phyloP scores from a whole-genome alignment of 2,113 vertebrate species.

The Lagopus leucura region DNA sequence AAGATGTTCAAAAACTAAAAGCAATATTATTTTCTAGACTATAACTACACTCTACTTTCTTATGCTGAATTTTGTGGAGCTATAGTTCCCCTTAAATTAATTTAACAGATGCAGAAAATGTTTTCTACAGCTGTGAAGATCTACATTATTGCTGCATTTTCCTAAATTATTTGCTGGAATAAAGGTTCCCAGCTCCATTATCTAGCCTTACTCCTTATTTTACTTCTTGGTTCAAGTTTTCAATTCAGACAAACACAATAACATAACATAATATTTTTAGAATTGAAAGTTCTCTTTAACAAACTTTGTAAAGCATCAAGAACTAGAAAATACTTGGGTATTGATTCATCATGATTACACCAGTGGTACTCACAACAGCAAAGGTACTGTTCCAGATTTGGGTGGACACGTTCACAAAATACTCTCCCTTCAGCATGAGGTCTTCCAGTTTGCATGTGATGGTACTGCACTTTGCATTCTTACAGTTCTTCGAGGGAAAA shows the following conservation, averaged over 20 bases:
- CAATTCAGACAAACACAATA: not conserved
- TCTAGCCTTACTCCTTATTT: not conserved
- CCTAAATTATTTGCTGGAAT: not conserved
- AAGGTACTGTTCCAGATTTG: slow-evolving; percentile 92
- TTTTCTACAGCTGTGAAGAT: not conserved
- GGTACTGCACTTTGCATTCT: slow-evolving; percentile 78
- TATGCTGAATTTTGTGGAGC: not conserved
- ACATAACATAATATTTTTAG: not conserved
- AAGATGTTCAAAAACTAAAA: slow-evolving; percentile 2
- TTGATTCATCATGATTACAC: not conserved
- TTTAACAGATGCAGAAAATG: not conserved
- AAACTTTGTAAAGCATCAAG: not conserved
- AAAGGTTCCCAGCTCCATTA: not conserved
- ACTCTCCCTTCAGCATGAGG: slow-evolving; percentile 76
- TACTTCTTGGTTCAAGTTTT: not conserved
- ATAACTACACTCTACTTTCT: not conserved
- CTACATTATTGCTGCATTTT: not conserved
- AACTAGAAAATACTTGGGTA: not conserved
- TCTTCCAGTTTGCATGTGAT: slow-evolving; percentile 87
- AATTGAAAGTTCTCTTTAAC: not conserved
- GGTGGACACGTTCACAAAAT: slow-evolving; percentile 86
- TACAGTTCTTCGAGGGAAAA: slow-evolving; percentile 82
- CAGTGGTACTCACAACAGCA: slow-evolving; percentile 79
- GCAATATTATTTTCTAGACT: slow-evolving; percentile 1
- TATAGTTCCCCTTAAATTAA: not conserved